These are phyloP conservation scores for Globodera ellingtonae DNA, from an alignment of 1,140 invertebrate species.

Conservation along the genomic window DNA sequence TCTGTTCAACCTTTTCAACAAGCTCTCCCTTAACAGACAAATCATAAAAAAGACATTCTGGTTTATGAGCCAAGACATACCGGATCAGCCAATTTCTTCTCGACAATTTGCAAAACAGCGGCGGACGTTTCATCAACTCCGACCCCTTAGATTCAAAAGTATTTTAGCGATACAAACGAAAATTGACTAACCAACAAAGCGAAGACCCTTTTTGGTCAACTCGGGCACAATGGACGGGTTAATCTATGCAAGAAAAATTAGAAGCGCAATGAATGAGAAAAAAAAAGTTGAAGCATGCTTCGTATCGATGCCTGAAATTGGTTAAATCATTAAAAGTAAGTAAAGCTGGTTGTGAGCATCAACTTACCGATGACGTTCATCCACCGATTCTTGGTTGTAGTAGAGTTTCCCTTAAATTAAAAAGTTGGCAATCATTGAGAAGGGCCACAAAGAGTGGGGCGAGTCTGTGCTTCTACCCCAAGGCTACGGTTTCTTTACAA, in stretches of 20 bases:
- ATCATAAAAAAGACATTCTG: neutral
- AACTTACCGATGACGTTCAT: conserved; percentile 94
- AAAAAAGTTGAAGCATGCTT: neutral
- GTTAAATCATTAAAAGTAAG: neutral
- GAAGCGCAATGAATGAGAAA: neutral
- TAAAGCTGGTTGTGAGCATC: conserved; percentile 66
- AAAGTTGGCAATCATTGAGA: neutral
- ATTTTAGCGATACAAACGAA: conserved; percentile 57
- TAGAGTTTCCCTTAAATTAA: conserved; percentile 53
- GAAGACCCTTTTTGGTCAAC: conserved; percentile 81
- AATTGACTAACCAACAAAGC: conserved; percentile 79
- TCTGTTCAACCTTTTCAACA: conserved; percentile 52
- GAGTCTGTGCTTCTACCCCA: too few relatives aligned
- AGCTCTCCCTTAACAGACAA: conserved; percentile 29
- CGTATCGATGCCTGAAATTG: neutral
- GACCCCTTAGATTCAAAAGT: conserved; percentile 71
- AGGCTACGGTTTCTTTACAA: too few relatives aligned
- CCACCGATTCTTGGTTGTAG: conserved; percentile 73
- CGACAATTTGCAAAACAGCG: conserved; percentile 49
- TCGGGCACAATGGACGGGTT: conserved; percentile 53
- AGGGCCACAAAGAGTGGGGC: too few relatives aligned
- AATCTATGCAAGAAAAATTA: neutral
- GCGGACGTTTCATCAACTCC: conserved; percentile 67
- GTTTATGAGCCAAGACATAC: neutral
- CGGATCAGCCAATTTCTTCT: conserved; percentile 24